A percentile compares a stretch with the other conserved stretches of the same genome.
phyloP scores from a whole-genome alignment of 23 tunicate species.

The Styela plicata region DNA sequence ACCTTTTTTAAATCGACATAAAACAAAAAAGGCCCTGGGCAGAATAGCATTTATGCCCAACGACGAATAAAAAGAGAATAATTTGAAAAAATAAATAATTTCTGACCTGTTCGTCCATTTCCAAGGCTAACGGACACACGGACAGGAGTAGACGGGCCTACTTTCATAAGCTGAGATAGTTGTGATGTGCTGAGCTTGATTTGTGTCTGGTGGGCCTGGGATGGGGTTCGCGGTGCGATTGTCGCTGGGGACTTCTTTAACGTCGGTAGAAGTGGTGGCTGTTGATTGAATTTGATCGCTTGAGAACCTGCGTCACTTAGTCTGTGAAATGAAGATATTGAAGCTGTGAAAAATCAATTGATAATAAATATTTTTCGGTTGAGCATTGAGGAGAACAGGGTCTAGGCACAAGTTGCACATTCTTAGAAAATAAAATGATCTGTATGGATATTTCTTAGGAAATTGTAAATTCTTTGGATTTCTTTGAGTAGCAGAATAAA shows the following conservation, averaged over 20 bases:
- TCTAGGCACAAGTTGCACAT: no score
- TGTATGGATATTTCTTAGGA: no score
- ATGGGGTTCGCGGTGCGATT: conserved; percentile 13
- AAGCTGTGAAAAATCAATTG: not conserved
- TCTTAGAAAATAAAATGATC: no score
- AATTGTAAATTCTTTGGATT: no score
- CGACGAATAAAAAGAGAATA: no score
- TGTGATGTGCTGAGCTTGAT: conserved; percentile 69
- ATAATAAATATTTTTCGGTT: no score
- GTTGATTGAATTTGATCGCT: conserved; percentile 6
- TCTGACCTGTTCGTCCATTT: conserved; percentile 72
- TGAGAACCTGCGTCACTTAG: conserved; percentile 12
- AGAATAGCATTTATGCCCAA: no score
- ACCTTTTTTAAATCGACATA: no score
- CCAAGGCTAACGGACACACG: conserved; percentile 52
- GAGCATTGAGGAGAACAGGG: no score
- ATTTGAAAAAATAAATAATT: not conserved
- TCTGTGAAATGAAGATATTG: not conserved
- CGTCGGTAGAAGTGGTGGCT: not conserved
- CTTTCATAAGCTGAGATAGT: conserved; percentile 58
- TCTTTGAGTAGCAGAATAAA: no score
- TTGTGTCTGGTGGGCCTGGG: conserved; percentile 39
- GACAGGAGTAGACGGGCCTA: conserved; percentile 45
- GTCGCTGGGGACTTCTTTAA: conserved; percentile 2
- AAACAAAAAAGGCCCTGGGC: no score